phyloP scores from a whole-genome alignment of 2,113 vertebrate species.

The Myocastor coypus region DNA sequence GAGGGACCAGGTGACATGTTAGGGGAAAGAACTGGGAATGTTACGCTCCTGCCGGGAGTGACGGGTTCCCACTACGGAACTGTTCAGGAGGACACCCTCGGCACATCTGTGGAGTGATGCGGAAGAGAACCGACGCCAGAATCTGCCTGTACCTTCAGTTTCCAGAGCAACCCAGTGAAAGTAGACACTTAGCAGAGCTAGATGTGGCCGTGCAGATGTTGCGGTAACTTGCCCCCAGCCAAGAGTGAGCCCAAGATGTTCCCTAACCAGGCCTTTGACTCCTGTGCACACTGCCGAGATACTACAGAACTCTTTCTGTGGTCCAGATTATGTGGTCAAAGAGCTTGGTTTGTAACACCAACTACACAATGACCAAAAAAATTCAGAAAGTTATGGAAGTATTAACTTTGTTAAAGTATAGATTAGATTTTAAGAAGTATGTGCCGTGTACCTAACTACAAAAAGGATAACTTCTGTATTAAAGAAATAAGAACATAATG shows the following conservation, averaged over 20 bases:
- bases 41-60: neutral
- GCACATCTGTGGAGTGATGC: fast-evolving
- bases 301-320: neutral
- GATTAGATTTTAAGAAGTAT: slow-evolving; percentile 33
- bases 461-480: slow-evolving; percentile 37
- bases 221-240: neutral
- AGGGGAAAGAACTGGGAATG: neutral
- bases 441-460: neutral
- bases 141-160: neutral
- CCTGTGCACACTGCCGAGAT: neutral
- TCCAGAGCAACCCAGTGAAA: neutral
- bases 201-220: neutral
- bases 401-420: neutral
- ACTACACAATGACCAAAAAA: neutral
- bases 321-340: neutral
- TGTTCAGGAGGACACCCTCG: neutral
- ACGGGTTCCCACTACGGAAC: neutral
- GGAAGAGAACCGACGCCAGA: neutral
- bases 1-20: neutral
- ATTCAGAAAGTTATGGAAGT: slow-evolving; percentile 19
- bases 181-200: neutral
- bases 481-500: slow-evolving; percentile 12
- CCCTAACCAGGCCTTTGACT: too few relatives aligned
- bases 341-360: neutral
- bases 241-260: neutral